phyloP scores from a whole-genome alignment of 2,797 vertebrate species.

The Gambelia wislizenii region DNA sequence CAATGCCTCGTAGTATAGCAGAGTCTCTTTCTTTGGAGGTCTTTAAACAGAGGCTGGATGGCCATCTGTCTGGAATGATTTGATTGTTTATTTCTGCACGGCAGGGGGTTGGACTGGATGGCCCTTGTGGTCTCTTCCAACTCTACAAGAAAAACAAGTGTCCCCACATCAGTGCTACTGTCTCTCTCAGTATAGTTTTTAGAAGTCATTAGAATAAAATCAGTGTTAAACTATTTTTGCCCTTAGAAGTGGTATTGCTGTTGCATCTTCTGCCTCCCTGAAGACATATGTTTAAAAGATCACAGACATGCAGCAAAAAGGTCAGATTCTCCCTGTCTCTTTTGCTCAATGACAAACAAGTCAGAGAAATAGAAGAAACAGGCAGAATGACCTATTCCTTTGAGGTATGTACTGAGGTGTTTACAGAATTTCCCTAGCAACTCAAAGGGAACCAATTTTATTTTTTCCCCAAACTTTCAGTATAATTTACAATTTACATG shows the following conservation, averaged over 20 bases:
- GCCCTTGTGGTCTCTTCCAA: too few species aligned
- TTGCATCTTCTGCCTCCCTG: not conserved
- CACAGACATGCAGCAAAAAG: not conserved
- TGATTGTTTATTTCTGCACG: too few species aligned
- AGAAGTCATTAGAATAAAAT: not conserved
- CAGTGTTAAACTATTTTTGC: not conserved
- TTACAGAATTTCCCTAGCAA: not conserved
- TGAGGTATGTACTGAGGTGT: slow-evolving; percentile 4
- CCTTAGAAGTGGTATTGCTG: not conserved
- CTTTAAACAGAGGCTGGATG: too few species aligned
- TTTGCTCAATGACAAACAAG: slow-evolving; percentile 5
- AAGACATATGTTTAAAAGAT: slow-evolving; percentile 25
- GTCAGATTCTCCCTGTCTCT: not conserved
- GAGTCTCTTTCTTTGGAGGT: too few species aligned
- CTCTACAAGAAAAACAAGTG: slow-evolving; percentile 1
- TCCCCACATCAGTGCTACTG: slow-evolving; percentile 11
- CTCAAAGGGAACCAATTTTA: not conserved
- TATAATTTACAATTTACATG: not conserved
- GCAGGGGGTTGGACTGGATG: too few species aligned
- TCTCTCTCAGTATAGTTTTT: not conserved
- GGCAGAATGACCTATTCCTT: not conserved
- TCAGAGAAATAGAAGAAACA: not conserved
- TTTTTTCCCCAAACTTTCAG: not conserved
- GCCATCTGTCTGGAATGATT: too few species aligned
- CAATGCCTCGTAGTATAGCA: too few species aligned